A percentile compares a stretch with the other conserved stretches of the same genome.
These are phyloP conservation scores for Onychomys torridus DNA, from an alignment of 2,797 vertebrate species.

Conservation along the genomic window DNA sequence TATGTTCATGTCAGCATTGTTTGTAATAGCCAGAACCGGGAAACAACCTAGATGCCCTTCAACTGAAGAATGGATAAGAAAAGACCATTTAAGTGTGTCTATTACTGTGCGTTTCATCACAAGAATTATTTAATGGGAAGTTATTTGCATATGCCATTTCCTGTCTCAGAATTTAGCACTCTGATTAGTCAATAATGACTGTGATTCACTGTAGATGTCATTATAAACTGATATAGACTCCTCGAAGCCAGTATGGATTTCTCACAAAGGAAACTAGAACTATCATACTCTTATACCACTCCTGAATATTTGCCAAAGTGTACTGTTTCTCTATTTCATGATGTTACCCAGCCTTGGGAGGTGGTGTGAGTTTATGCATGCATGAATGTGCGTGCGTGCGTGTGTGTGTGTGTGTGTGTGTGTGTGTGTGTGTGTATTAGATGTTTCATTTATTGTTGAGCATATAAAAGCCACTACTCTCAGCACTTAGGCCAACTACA, in stretches of 20 bases:
- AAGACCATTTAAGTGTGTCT: not conserved
- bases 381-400: not conserved
- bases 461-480: not conserved
- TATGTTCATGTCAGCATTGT: too few relatives aligned
- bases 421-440: not conserved
- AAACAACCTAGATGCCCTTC: too few relatives aligned
- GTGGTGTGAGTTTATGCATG: not conserved
- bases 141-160: not conserved
- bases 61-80: too few relatives aligned
- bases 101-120: not conserved
- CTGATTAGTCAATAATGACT: not conserved
- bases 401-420: not conserved
- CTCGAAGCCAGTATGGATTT: not conserved
- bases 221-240: not conserved
- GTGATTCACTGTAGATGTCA: not conserved
- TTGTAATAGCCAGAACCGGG: too few relatives aligned
- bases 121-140: not conserved
- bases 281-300: not conserved
- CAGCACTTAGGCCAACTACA: not conserved
- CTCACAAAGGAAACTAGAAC: not conserved
- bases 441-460: not conserved
- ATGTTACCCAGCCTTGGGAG: not conserved
- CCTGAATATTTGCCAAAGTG: not conserved
- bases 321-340: not conserved
- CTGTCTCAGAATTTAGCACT: not conserved